phyloP scores from a whole-genome alignment of 2,113 vertebrate species.

The Athene noctua region DNA sequence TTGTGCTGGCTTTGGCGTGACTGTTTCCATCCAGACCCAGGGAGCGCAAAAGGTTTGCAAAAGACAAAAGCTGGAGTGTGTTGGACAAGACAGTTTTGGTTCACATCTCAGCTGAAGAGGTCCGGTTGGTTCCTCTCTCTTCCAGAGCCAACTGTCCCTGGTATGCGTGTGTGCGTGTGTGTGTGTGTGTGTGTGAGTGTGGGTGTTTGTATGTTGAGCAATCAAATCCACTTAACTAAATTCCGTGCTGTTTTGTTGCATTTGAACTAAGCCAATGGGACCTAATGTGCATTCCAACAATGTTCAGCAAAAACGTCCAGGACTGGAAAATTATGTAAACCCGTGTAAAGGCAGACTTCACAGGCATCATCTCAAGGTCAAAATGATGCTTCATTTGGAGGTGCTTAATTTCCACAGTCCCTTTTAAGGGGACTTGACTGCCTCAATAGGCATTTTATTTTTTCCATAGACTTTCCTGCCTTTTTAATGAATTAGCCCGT shows the following conservation, averaged over 20 bases:
- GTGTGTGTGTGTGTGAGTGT: not conserved
- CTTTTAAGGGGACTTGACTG: not conserved
- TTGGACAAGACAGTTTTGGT: constrained; percentile 33
- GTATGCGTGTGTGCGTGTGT: not conserved
- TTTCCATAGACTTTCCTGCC: not conserved
- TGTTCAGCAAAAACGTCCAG: constrained; percentile 26
- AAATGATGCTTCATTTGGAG: not conserved
- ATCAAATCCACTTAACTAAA: not conserved
- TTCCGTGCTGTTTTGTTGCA: not conserved
- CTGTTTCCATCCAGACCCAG: constrained; percentile 46
- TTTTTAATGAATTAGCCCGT: not conserved
- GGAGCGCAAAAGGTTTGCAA: not conserved
- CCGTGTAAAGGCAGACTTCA: not conserved
- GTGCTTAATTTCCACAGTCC: not conserved
- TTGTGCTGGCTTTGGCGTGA: constrained; percentile 3
- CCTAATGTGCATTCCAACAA: not conserved
- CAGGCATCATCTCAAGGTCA: not conserved
- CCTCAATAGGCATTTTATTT: not conserved
- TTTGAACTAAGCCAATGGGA: not conserved
- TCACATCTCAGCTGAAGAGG: constrained; percentile 38
- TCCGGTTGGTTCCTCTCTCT: constrained; percentile 44
- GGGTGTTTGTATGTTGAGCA: not conserved
- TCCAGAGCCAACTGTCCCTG: constrained; percentile 43
- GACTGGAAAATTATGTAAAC: constrained; percentile 19
- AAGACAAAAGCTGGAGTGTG: not conserved